Conservation (phyloP, 2,888 invertebrate species). For the Tholera decimalis region DNA sequence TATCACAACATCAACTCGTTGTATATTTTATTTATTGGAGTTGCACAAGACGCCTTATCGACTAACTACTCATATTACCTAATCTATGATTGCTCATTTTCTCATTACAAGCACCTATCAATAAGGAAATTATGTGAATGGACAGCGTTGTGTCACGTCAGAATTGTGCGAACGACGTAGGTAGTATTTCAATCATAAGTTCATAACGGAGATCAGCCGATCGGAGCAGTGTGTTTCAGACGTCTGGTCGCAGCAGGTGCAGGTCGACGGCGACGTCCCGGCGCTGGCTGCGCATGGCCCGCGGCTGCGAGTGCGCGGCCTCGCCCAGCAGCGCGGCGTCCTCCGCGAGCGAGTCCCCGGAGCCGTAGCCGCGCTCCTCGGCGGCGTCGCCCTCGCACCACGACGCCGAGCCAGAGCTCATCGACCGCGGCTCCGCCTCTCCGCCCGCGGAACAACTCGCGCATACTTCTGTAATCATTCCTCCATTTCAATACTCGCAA, state of each 20-base stretch:
- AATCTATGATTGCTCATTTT: constrained; percentile 78
- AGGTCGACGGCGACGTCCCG: constrained; percentile 88
- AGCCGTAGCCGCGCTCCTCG: constrained; percentile 89
- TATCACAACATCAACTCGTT: constrained; percentile 80
- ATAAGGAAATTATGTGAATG: constrained; percentile 74
- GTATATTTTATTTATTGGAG: constrained; percentile 78
- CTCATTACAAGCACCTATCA: constrained; percentile 80
- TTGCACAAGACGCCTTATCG: constrained; percentile 75
- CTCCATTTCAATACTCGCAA: constrained; percentile 47
- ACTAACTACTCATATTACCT: constrained; percentile 70
- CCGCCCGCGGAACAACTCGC: constrained; percentile 87
- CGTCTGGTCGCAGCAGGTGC: constrained; percentile 87
- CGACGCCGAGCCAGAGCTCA: constrained; percentile 88
- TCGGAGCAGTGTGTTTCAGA: constrained; percentile 68
- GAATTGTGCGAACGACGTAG: constrained; percentile 71
- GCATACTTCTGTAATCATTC: constrained; percentile 85
- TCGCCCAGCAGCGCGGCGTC: constrained; percentile 86
- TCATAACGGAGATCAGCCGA: constrained; percentile 23
- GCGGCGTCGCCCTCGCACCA: constrained; percentile 90
- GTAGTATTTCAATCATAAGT: constrained; percentile 56
- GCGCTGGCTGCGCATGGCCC: constrained; percentile 80
- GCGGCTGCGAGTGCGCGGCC: constrained; percentile 73
- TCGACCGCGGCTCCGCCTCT: constrained; percentile 85
- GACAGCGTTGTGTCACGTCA: constrained; percentile 70
- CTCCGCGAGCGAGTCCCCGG: constrained; percentile 89